A percentile compares a stretch with the other conserved stretches of the same genome.
These are phyloP conservation scores for Tenthredo livida DNA, from an alignment of 2,888 invertebrate species.

Conservation along the genomic window DNA sequence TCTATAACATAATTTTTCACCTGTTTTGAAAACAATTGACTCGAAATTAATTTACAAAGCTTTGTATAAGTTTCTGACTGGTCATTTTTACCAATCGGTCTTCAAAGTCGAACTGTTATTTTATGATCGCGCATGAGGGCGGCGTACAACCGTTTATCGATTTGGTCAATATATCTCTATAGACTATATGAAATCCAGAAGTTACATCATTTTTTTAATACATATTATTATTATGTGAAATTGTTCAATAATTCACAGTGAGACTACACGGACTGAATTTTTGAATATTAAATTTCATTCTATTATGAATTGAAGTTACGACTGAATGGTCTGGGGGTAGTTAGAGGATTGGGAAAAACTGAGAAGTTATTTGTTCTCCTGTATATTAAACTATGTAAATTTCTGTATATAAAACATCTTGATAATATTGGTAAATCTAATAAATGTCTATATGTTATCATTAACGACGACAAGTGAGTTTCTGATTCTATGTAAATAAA, in stretches of 20 bases:
- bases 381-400: slow-evolving; percentile 65
- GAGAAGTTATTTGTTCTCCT: slow-evolving; percentile 63
- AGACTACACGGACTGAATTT: slow-evolving; percentile 53
- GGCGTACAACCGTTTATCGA: not conserved
- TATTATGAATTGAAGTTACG: slow-evolving; percentile 51
- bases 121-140: not conserved
- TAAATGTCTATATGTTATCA: slow-evolving; percentile 65
- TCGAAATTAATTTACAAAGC: not conserved
- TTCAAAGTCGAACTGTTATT: not conserved
- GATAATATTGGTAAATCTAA: slow-evolving; percentile 63
- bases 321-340: slow-evolving; percentile 55
- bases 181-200: slow-evolving; percentile 14
- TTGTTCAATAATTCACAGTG: slow-evolving; percentile 34
- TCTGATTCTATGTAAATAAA: slow-evolving; percentile 64
- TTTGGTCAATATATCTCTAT: not conserved
- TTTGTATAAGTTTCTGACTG: not conserved
- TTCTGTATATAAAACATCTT: slow-evolving; percentile 66
- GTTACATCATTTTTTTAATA: slow-evolving; percentile 17
- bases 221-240: slow-evolving; percentile 13
- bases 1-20: not conserved
- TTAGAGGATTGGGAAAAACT: slow-evolving; percentile 60
- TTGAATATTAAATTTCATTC: slow-evolving; percentile 54
- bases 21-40: not conserved
- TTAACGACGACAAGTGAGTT: slow-evolving; percentile 60
- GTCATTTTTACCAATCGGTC: not conserved